Conservation (phyloP, 1,140 invertebrate genomes). For the Leucophenga varia region DNA sequence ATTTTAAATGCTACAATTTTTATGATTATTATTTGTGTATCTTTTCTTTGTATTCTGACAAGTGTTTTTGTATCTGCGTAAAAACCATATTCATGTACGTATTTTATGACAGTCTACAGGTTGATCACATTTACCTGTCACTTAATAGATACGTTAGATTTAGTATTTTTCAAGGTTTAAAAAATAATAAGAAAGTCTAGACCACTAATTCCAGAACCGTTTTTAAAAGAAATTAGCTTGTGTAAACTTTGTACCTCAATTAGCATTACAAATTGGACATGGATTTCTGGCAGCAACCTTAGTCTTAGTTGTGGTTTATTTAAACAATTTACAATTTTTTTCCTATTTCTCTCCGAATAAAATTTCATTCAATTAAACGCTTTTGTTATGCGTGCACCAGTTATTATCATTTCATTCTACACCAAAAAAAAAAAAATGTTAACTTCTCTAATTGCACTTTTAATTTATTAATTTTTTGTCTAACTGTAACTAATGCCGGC, state of each 20-base stretch:
- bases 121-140: neutral
- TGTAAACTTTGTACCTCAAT: slow-evolving; percentile 45
- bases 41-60: slow-evolving; percentile 37
- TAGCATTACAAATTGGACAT: no score
- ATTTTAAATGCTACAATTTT: slow-evolving; percentile 29
- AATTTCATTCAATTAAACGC: neutral
- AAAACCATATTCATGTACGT: neutral
- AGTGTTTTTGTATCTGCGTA: slow-evolving; percentile 30
- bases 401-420: slow-evolving; percentile 13
- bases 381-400: slow-evolving; percentile 37
- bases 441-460: slow-evolving; percentile 29
- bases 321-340: neutral
- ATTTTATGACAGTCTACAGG: neutral
- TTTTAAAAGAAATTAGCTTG: slow-evolving; percentile 42
- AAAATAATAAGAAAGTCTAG: slow-evolving; percentile 37
- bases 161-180: neutral
- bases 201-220: slow-evolving; percentile 30
- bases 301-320: neutral
- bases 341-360: neutral
- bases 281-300: slow-evolving; percentile 5
- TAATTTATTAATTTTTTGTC: slow-evolving; percentile 49
- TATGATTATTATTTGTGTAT: neutral
- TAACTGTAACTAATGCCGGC: slow-evolving; percentile 45
- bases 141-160: neutral
- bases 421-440: neutral